A percentile compares a stretch with the other conserved stretches of the same genome.
These are phyloP conservation scores for Pseudorasbora parva DNA, from an alignment of 2,113 vertebrate species.

Conservation along the genomic window DNA sequence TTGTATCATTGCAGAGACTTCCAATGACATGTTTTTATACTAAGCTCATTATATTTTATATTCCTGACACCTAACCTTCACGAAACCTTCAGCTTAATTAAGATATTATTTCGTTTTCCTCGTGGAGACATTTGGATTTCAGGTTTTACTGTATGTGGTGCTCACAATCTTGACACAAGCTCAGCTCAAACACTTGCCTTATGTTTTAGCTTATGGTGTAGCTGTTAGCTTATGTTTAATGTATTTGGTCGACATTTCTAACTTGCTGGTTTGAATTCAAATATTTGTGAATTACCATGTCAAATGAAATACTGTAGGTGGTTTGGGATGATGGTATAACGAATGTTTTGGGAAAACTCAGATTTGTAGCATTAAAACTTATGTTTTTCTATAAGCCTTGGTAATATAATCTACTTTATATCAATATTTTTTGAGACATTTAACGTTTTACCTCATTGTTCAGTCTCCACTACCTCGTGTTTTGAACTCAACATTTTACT, in stretches of 20 bases:
- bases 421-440: not conserved
- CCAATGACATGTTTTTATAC: not conserved
- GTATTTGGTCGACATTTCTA: not conserved
- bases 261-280: not conserved
- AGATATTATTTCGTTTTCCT: not conserved
- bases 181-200: not conserved
- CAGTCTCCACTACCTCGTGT: not conserved
- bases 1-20: not conserved
- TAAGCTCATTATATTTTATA: not conserved
- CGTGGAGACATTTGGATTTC: not conserved
- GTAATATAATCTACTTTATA: too few relatives aligned
- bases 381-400: not conserved
- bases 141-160: not conserved
- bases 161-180: not conserved
- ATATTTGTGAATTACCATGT: not conserved
- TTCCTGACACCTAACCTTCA: not conserved
- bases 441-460: not conserved
- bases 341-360: not conserved
- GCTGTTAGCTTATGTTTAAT: conserved; percentile 8
- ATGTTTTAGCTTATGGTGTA: not conserved
- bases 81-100: not conserved
- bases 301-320: not conserved
- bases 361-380: not conserved
- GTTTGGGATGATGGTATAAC: not conserved
- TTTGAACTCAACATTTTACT: not conserved